Conservation (phyloP, 2,113 vertebrate genomes). For the Hippocampus guttulatus region DNA sequence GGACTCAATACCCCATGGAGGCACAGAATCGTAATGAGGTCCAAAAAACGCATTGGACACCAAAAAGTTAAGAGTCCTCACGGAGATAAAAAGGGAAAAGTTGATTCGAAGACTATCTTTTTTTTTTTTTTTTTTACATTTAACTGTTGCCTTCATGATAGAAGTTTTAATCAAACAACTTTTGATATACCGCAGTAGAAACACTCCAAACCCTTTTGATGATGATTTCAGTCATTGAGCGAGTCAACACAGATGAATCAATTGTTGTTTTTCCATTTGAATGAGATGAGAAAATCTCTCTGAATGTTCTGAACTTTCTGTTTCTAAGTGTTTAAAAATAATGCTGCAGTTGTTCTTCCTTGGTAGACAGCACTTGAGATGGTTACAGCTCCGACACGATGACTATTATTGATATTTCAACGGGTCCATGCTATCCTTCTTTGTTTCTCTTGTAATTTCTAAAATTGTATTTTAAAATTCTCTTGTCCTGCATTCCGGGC, state of each 20-base stretch:
- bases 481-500: no score
- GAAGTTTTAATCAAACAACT: constrained; percentile 19
- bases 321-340: background rate
- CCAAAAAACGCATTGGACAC: constrained; percentile 17
- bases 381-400: no score
- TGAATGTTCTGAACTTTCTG: background rate
- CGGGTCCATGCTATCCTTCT: no score
- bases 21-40: constrained; percentile 21
- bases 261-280: background rate
- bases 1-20: constrained; percentile 14
- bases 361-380: background rate
- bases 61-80: constrained; percentile 18
- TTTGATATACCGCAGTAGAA: background rate
- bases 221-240: background rate
- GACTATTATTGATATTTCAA: no score
- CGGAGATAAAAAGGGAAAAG: constrained; percentile 22
- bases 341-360: background rate
- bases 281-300: background rate
- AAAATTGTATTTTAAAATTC: no score
- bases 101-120: constrained; percentile 12
- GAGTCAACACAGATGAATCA: background rate
- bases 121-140: constrained; percentile 13
- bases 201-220: background rate
- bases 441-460: no score
- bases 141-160: constrained; percentile 22